Base-by-base conservation (phyloP, 2,797 vertebrate genomes). In the Danio tinwini region DNA sequence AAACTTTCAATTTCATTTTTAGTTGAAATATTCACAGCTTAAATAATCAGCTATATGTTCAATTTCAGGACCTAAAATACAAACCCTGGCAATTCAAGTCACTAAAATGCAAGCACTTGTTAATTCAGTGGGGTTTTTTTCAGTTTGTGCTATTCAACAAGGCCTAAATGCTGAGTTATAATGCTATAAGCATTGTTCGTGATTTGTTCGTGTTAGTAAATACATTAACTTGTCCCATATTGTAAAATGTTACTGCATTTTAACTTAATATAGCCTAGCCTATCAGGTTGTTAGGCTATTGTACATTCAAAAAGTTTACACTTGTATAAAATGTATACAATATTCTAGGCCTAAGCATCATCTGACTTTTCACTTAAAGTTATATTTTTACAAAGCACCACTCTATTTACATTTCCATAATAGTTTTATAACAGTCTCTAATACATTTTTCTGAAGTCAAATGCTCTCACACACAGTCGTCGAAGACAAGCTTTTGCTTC, bases 391-490 rank as follows among this genome's bases (percentile, higher is more conserved):
- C 17, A 55, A 70, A 17, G 67, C 37, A 40, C 53, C 13, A 7
- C 14, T 21, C 7, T 19, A n/a, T 40, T 62, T 16, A 39, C 5
- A 61, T 45, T 47, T 37, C 39, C 44, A 19, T 19, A 5, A 12
- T 37, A 9, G 70, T 29, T 73, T 59, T 2, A 29, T 45, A 17
- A 21, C 12, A 52, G 16, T 40, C 53, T 74, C 9, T n/a, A 14
- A 17, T 39, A 19, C 16, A 16, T 49, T 49, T 6, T 37, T 19
- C 17, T 14, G 7, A 7, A 86, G 47, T 82, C 87, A 74, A 87
- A 90, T 37, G 84, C 84, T 89, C 76, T 90, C 86, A 78, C 86
- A 89, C 53, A 86, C 87, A 4, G 86, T 87, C 10, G 84, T 81
- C 12, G 78, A 74, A 14, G 86, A 88, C 17, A 85, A 6, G 71